A percentile compares a stretch with the other conserved stretches of the same genome.
Conservation (phyloP, 2,113 vertebrate species). For the Siniperca knerii region DNA sequence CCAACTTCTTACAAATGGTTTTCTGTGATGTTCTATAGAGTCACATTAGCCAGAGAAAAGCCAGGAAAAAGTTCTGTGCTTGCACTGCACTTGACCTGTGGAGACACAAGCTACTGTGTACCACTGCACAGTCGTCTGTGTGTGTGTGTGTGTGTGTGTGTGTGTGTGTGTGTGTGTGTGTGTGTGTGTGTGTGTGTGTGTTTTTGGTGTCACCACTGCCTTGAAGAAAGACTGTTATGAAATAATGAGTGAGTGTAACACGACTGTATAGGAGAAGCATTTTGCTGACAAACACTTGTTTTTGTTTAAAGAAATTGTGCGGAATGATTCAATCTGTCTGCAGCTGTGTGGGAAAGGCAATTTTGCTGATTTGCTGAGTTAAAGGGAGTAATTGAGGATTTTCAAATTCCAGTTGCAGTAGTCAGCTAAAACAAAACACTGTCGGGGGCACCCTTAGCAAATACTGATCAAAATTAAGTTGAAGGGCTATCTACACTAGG, state of each 20-base stretch:
- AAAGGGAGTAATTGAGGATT: slow-evolving; percentile 51
- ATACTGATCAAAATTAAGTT: slow-evolving; percentile 28
- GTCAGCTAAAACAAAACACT: slow-evolving; percentile 49
- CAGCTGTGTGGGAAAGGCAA: slow-evolving; percentile 4
- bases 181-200: background rate
- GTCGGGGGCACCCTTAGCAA: slow-evolving; percentile 18
- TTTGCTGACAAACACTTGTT: slow-evolving; percentile 32
- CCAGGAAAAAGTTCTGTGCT: background rate
- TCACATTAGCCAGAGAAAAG: slow-evolving; percentile 1
- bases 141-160: no score
- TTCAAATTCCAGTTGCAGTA: slow-evolving; percentile 33
- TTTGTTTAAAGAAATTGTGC: slow-evolving; percentile 14
- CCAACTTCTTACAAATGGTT: background rate
- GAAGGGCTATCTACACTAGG: background rate
- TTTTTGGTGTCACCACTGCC: background rate
- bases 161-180: no score
- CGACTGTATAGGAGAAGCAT: background rate
- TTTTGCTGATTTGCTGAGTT: slow-evolving; percentile 60
- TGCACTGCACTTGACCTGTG: background rate
- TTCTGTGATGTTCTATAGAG: background rate
- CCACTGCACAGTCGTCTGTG: background rate
- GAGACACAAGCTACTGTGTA: background rate
- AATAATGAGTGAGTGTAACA: background rate
- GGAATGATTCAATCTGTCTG: slow-evolving; percentile 20
- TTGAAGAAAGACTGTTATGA: background rate